Conservation (phyloP, 1,140 invertebrate genomes). For the Drosophila bocki region DNA sequence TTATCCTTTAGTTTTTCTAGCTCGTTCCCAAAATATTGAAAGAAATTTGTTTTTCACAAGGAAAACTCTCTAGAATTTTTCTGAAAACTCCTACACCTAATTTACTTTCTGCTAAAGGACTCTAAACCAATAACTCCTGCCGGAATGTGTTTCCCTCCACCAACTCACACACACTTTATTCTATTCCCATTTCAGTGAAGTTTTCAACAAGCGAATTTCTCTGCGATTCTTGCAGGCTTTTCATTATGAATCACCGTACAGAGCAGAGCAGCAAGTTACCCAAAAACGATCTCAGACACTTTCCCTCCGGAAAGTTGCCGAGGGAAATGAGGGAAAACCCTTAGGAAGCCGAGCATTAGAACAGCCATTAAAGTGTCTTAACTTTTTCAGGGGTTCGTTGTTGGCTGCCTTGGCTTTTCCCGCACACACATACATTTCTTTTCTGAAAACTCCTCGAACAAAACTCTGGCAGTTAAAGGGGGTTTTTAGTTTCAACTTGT, state of each 20-base stretch:
- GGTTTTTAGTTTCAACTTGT: slow-evolving; percentile 16
- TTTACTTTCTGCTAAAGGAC: background rate
- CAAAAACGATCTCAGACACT: slow-evolving; percentile 53
- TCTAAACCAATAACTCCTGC: background rate
- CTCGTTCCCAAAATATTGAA: background rate
- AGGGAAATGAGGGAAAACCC: slow-evolving; percentile 25
- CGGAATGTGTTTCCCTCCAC: slow-evolving; percentile 1
- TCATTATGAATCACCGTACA: slow-evolving; percentile 44
- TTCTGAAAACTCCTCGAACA: slow-evolving; percentile 39
- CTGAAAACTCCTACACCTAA: background rate
- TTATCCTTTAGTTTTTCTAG: too few relatives aligned
- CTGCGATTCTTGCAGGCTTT: slow-evolving; percentile 20
- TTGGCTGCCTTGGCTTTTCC: slow-evolving; percentile 8
- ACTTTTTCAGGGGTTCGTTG: slow-evolving; percentile 30
- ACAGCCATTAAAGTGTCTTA: slow-evolving; percentile 58
- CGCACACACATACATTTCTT: slow-evolving; percentile 6
- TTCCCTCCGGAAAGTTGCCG: slow-evolving; percentile 33
- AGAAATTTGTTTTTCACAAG: too few relatives aligned
- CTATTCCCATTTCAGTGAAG: slow-evolving; percentile 35
- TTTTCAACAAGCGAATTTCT: slow-evolving; percentile 30
- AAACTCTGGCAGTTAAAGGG: slow-evolving; percentile 45
- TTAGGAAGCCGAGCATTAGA: slow-evolving; percentile 45
- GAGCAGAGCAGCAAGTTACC: slow-evolving; percentile 20
- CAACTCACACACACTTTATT: slow-evolving; percentile 22
- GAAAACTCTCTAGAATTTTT: background rate